Percentiles rank a stretch among this genome's conserved stretches.
Conservation (phyloP, 64 coral and sea anemone genomes). For the Porites australiensis region DNA sequence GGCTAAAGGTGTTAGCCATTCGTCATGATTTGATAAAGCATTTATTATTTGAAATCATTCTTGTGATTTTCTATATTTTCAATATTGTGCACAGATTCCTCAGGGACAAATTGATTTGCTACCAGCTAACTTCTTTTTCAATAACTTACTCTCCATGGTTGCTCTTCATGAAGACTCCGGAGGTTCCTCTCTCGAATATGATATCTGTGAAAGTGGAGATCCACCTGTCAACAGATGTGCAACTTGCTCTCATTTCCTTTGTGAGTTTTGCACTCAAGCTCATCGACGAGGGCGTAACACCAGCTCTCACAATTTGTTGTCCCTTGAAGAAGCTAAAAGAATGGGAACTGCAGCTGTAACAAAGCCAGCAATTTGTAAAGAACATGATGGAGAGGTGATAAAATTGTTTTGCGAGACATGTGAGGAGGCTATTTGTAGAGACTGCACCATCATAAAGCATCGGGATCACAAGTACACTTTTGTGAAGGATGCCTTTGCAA, state of each 20-base stretch:
- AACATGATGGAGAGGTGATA: slow-evolving; percentile 61
- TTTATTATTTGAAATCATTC: no score
- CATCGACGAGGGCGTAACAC: not conserved
- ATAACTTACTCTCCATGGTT: not conserved
- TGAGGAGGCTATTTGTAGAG: slow-evolving; percentile 78
- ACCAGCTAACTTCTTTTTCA: slow-evolving; percentile 10
- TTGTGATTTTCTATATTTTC: no score
- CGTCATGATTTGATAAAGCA: no score
- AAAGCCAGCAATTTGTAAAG: slow-evolving; percentile 59
- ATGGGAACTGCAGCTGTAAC: not conserved
- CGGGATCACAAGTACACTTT: slow-evolving; percentile 83
- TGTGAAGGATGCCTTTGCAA: slow-evolving; percentile 58
- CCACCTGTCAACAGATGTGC: not conserved
- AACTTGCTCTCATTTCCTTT: not conserved
- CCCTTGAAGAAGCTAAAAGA: not conserved
- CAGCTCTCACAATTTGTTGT: not conserved
- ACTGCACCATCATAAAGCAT: slow-evolving; percentile 78
- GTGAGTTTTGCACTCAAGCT: not conserved
- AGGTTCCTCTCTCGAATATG: not conserved
- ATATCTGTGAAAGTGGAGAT: not conserved
- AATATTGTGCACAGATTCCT: not conserved
- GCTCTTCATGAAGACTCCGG: not conserved
- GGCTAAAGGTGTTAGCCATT: no score
- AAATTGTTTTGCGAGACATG: slow-evolving; percentile 88
- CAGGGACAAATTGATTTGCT: not conserved